phyloP scores from a whole-genome alignment of 2,113 vertebrate genomes.

The Vidua chalybeata region DNA sequence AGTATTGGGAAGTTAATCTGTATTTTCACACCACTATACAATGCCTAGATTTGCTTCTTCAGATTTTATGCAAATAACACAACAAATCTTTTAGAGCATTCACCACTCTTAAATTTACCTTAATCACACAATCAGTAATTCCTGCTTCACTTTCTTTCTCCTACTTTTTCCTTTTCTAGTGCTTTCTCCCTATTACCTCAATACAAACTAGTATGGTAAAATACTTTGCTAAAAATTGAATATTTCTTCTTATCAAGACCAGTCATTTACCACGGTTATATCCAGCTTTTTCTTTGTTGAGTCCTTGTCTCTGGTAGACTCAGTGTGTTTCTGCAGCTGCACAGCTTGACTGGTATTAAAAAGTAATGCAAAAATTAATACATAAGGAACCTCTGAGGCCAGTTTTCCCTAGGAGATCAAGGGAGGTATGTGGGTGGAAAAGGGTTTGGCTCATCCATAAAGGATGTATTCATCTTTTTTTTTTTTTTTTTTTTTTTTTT shows the following conservation, averaged over 20 bases:
- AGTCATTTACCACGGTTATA: background rate
- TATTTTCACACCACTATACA: background rate
- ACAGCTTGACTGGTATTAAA: background rate
- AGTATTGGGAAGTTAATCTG: background rate
- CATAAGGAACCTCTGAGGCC: rapidly evolving
- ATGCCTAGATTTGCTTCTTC: background rate
- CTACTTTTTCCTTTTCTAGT: background rate
- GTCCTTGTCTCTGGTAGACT: background rate
- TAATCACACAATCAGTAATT: background rate
- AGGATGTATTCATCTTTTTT: background rate
- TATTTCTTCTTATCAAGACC: background rate
- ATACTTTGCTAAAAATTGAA: background rate
- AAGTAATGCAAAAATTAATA: background rate
- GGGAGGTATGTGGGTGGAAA: background rate
- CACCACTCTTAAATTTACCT: background rate
- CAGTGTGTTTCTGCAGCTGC: background rate
- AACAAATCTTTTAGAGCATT: background rate
- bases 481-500: background rate
- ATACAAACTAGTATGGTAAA: background rate
- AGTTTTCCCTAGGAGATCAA: background rate
- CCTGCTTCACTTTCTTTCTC: background rate
- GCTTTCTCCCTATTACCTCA: background rate
- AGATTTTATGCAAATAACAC: background rate
- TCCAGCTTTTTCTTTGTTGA: background rate
- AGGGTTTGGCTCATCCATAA: background rate